phyloP scores from a whole-genome alignment of 2,888 invertebrate genomes.

The Agrotis segetum region DNA sequence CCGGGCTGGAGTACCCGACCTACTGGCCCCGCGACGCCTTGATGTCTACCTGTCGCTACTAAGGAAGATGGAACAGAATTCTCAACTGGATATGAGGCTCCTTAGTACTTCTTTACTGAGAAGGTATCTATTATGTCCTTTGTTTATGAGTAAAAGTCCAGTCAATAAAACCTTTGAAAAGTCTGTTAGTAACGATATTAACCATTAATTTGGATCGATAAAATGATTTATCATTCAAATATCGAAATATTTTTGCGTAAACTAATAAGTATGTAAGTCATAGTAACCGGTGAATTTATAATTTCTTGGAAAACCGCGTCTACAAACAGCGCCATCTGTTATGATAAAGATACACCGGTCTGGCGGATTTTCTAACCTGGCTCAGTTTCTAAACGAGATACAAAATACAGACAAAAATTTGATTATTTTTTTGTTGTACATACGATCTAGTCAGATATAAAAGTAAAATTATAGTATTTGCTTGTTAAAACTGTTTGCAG shows the following conservation, averaged over 20 bases:
- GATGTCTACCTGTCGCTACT: conserved; percentile 92
- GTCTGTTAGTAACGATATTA: background rate
- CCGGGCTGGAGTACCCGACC: conserved; percentile 83
- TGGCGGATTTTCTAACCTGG: background rate
- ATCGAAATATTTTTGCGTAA: background rate
- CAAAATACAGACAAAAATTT: background rate
- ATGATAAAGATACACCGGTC: background rate
- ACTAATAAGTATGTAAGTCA: too few species aligned
- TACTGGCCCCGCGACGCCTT: conserved; percentile 90
- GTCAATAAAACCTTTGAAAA: background rate
- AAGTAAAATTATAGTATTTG: background rate
- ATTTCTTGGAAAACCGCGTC: background rate
- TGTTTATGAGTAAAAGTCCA: background rate
- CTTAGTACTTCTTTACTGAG: conserved; percentile 91
- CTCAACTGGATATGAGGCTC: conserved; percentile 89
- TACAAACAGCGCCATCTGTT: conserved; percentile 42
- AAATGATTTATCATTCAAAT: background rate
- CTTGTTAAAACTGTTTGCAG: background rate
- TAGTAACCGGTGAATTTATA: background rate
- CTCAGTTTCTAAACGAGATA: background rate
- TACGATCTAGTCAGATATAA: background rate
- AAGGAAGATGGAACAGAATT: conserved; percentile 91
- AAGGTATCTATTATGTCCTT: conserved; percentile 79
- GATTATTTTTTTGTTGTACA: background rate
- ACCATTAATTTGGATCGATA: background rate